A percentile compares a stretch with the other conserved stretches of the same genome.
These are phyloP conservation scores for Myopa tessellatipennis DNA, from an alignment of 2,888 invertebrate genomes.

Conservation along the genomic window DNA sequence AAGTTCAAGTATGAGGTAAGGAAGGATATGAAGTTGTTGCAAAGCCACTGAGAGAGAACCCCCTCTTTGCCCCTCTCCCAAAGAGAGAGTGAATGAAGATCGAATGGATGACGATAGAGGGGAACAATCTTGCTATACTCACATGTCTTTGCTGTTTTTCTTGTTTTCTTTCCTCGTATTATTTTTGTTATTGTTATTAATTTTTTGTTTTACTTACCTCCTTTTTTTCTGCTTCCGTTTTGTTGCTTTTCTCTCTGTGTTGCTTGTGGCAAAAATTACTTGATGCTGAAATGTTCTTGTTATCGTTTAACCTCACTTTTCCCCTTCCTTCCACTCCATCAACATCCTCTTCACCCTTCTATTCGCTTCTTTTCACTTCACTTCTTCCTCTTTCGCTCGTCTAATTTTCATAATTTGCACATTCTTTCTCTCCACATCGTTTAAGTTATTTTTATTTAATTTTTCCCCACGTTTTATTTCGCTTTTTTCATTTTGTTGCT, in stretches of 20 bases:
- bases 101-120: background rate
- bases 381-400: no score
- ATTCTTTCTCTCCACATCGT: constrained; percentile 48
- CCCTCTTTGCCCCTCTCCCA: background rate
- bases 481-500: background rate
- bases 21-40: constrained; percentile 1
- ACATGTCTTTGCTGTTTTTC: constrained; percentile 28
- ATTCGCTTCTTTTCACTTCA: no score
- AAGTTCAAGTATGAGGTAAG: constrained; percentile 36
- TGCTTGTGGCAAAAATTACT: constrained; percentile 23
- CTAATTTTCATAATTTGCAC: constrained; percentile 51
- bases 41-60: background rate
- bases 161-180: background rate
- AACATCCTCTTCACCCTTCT: no score
- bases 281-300: background rate
- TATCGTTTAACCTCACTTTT: constrained; percentile 31
- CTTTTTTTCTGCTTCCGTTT: constrained; percentile 17
- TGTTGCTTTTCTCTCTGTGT: constrained; percentile 22
- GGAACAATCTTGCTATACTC: background rate
- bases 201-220: constrained; percentile 13
- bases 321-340: background rate
- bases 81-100: background rate
- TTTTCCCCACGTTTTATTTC: constrained; percentile 21
- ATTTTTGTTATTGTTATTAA: constrained; percentile 9
- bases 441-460: constrained; percentile 49